Conservation (phyloP, 2,888 invertebrate species). For the Pristionchus mayeri region DNA sequence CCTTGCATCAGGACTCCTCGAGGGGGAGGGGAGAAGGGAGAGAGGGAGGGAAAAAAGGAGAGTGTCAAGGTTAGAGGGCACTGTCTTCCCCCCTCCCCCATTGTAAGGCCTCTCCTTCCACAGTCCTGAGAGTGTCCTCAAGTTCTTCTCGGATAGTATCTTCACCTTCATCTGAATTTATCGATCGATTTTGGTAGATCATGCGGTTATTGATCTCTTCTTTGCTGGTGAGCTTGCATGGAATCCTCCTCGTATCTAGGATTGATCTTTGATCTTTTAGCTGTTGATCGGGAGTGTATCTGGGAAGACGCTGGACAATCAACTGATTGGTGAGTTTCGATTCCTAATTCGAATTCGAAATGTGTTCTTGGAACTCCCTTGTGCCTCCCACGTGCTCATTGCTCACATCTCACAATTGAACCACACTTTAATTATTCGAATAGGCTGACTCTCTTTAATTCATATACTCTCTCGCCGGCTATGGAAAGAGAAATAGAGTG, state of each 20-base stretch:
- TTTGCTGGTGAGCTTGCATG: not conserved
- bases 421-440: no score
- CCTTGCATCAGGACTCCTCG: not conserved
- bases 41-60: not conserved
- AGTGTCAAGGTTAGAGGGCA: not conserved
- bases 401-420: no score
- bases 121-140: not conserved
- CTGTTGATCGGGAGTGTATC: not conserved
- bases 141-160: not conserved
- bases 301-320: conserved; percentile 9
- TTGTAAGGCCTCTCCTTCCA: not conserved
- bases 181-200: not conserved
- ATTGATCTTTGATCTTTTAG: conserved; percentile 2
- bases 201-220: not conserved
- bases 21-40: not conserved
- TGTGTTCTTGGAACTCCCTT: no score
- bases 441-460: no score
- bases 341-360: no score
- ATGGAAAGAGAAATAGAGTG: no score
- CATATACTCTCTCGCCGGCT: no score
- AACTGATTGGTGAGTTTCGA: not conserved
- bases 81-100: not conserved
- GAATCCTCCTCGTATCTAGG: not conserved
- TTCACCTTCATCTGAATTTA: not conserved
- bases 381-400: no score